Base-by-base conservation (phyloP, 2,888 invertebrate genomes). In the Lithosia quadra region DNA sequence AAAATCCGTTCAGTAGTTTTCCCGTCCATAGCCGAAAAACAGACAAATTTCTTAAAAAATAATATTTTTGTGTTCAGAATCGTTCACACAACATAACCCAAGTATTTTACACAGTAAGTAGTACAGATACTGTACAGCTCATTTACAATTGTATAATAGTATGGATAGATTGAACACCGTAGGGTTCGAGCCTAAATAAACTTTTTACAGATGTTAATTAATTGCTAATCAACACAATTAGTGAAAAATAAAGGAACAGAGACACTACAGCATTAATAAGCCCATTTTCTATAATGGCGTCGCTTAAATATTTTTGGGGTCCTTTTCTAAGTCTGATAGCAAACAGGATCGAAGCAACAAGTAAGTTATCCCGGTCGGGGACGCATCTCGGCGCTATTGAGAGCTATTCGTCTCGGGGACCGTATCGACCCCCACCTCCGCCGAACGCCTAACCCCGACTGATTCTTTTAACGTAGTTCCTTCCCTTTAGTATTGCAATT, bases 331-430 rank as follows among this genome's bases (percentile, higher is more conserved):
- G 75, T 77, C 74, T 79, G 81, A 76, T 75, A 84, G 81, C 79
- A 81, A 84, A 85, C 84, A 79, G 80, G 81, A 79, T 79, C 74
- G 88, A 86, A 90, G 93, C 93, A 94, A 93, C 93, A 94, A 92
- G 93, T 92, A 84, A 88, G 86, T 86, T 81, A 86, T 89, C 88
- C 88, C 89, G 88, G 84, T 84, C 86, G 87, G 89, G 88, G 88
- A 87, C 88, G 88, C 86, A 86, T 87, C 90, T 86, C 88, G 82
- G 76, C 82, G 84, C 86, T 90, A 92, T 91, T 88, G 91, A 88
- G 90, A 85, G 86, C 88, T 86, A 88, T 90, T 89, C 89, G 88
- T 91, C 91, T 90, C 88, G 83, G 85, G 77, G 80, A 78, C 83
- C 78, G 88, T 81, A 88, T 88, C 86, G 80, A 33, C 69, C 72